Percentiles rank a stretch among this genome's conserved stretches.
Conservation (phyloP, 2,797 vertebrate species). For the Buceros bicornis region DNA sequence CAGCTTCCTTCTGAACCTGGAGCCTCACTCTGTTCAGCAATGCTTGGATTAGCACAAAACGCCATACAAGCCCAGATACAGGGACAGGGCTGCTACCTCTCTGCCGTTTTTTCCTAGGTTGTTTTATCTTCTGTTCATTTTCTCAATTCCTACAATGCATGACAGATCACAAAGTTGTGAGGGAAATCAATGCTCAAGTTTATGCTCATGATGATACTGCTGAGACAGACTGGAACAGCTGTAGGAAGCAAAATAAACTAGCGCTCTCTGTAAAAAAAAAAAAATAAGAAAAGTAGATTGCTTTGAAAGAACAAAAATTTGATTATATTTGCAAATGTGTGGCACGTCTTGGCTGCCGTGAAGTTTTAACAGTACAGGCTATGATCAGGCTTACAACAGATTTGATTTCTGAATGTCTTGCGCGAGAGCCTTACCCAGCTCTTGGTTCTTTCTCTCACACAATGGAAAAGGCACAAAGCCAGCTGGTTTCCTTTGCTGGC, state of each 20-base stretch:
- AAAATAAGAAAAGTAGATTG: too few species aligned
- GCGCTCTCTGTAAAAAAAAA: neutral
- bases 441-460: neutral
- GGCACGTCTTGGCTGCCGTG: neutral
- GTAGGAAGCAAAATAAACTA: neutral
- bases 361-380: neutral
- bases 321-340: neutral
- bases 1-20: neutral
- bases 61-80: neutral
- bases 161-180: neutral
- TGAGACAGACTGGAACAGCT: neutral
- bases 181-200: neutral
- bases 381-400: neutral
- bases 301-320: neutral
- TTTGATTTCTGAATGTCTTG: neutral
- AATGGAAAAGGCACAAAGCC: neutral
- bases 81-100: neutral
- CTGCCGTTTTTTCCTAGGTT: neutral
- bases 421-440: neutral
- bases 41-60: neutral
- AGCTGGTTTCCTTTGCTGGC: neutral
- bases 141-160: neutral
- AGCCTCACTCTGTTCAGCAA: neutral
- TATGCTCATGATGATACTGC: neutral
- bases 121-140: neutral